phyloP scores from a whole-genome alignment of 2,888 invertebrate species.

The Drosophila kambysellisi region DNA sequence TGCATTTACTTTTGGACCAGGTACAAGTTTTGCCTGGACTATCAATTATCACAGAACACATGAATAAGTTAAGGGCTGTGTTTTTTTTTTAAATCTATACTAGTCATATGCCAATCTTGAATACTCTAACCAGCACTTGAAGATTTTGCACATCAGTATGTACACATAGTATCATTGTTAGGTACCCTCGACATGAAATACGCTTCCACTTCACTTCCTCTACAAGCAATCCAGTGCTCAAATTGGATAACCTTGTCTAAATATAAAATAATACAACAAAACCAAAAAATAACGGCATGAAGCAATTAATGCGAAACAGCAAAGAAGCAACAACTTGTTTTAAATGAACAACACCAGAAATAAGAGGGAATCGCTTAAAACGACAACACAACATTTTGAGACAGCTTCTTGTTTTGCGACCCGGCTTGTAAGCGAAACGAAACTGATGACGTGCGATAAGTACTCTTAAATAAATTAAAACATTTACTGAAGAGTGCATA shows the following conservation, averaged over 20 bases:
- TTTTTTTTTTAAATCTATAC: conserved; percentile 9
- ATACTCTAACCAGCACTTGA: background rate
- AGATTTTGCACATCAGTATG: conserved; percentile 19
- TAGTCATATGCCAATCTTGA: background rate
- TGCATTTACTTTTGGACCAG: conserved; percentile 42
- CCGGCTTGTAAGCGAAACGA: conserved; percentile 28
- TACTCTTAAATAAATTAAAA: conserved; percentile 31
- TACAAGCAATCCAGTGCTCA: conserved; percentile 57
- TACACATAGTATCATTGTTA: conserved; percentile 8
- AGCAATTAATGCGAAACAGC: conserved; percentile 67
- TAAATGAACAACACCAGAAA: conserved; percentile 50
- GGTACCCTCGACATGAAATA: conserved; percentile 33
- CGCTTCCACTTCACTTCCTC: conserved; percentile 72
- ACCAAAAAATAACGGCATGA: conserved; percentile 72
- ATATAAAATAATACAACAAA: conserved; percentile 59
- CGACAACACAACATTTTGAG: conserved; percentile 20
- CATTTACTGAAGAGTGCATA: conserved; percentile 30
- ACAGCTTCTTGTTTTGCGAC: conserved; percentile 16
- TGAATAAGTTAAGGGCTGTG: background rate
- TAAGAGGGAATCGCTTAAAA: conserved; percentile 54
- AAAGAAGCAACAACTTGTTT: conserved; percentile 74
- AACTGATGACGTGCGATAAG: conserved; percentile 32
- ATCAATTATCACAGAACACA: conserved; percentile 15
- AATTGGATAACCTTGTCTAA: conserved; percentile 65
- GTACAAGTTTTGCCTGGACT: background rate